Evolutionary conservation across 2,113 vertebrate genomes (phyloP), one percentile per base, ranked within the genome.

Genomic region (Lophotis ruficrista): DNA sequence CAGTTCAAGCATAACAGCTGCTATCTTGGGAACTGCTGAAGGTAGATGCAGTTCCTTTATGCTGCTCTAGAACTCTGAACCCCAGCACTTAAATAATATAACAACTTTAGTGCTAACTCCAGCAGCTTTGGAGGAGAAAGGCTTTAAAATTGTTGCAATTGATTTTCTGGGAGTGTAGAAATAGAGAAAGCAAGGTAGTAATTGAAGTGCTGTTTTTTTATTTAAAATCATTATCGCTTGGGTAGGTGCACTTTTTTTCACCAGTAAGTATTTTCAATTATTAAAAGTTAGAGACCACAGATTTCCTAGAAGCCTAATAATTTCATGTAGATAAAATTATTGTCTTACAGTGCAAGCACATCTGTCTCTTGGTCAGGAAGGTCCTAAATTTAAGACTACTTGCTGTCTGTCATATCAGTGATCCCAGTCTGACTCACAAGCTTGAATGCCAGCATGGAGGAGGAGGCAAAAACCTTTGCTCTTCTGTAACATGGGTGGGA

Each of bases 11-110:
- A 0, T 53, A 76, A 62, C 53, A 89, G 65, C 41, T 84, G n/a
- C 81, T 94, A 0, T 65, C 87, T 91, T 89, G 83, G 58, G 94
- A 94, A 13, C 20, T 4, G 3, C 90, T 79, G 61, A 79, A 82
- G 69, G 81, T 19, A 17, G 50, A 60, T 0, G 6, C 56, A 47
- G 7, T 43, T 72, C 61, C 23, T 82, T 76, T 65, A 54, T 71
- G 8, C 33, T 68, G 24, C 77, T 66, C 1, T 4, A 90, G 56
- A 71, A 2, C 51, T 75, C 71, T 78, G 79, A 90, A 75, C 43
- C 20, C 38, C 76, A 68, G 79, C 5, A 2, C 77, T 82, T 96
- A 87, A 97, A 94, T 92, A 89, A 76, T 94, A 12, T 3, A 95
- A 58, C 60, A 89, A 14, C 61, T 61, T 72, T 0, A 78, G 37